Evolutionary conservation across 2,797 vertebrate species (phyloP).

Genomic region (Setipinna tenuifilis): DNA sequence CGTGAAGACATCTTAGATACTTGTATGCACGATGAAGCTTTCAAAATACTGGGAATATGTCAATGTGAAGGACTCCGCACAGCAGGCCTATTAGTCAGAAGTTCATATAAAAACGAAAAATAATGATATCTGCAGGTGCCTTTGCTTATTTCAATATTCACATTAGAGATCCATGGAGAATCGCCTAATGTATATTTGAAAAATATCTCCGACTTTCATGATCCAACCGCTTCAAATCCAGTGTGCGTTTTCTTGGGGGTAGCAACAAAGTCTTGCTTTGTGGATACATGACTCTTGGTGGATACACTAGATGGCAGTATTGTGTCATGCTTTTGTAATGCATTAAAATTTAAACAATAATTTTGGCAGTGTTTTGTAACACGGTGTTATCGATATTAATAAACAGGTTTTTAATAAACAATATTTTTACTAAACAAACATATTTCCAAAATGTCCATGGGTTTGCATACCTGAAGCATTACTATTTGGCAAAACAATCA

Average conservation of each 20-base stretch:
- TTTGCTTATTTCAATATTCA: too few species aligned
- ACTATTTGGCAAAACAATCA: too few species aligned
- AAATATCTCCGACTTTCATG: background rate
- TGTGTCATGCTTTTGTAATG: background rate
- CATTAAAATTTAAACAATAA: background rate
- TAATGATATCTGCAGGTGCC: too few species aligned
- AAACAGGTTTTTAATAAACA: too few species aligned
- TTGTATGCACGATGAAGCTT: background rate
- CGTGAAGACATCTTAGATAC: background rate
- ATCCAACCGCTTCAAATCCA: background rate
- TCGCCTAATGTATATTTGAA: too few species aligned
- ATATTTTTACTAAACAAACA: too few species aligned
- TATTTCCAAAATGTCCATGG: too few species aligned
- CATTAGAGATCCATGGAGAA: too few species aligned
- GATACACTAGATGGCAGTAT: slow-evolving; percentile 15
- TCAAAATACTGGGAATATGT: background rate
- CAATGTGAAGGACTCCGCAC: too few species aligned
- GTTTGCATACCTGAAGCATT: too few species aligned
- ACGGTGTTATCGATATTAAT: background rate
- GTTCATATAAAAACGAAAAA: too few species aligned
- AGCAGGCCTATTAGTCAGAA: too few species aligned
- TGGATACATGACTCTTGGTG: background rate
- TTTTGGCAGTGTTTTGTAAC: background rate
- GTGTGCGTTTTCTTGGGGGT: background rate
- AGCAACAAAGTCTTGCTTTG: background rate